A percentile compares a stretch with the other conserved stretches of the same genome.
Evolutionary conservation across 2,888 invertebrate genomes (phyloP).

Genomic region (Diarsia mendica): DNA sequence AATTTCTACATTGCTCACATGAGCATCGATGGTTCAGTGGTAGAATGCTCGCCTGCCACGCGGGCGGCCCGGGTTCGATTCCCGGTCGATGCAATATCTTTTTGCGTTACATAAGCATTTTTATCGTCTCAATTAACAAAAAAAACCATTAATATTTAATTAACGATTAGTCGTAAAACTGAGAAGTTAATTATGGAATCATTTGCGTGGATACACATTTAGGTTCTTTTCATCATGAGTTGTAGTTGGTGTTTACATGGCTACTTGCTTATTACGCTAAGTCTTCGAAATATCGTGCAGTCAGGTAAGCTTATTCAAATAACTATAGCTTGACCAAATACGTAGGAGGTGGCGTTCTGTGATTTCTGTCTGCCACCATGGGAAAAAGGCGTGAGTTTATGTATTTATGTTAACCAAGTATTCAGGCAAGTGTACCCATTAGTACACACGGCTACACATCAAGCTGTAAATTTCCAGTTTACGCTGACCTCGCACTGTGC

Average conservation of each 20-base stretch:
- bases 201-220: background rate
- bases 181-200: constrained; percentile 8
- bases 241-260: background rate
- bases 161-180: constrained; percentile 31
- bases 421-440: too few species aligned
- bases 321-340: background rate
- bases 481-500: too few species aligned
- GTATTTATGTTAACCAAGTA: too few species aligned
- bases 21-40: constrained; percentile 91
- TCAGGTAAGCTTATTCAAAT: constrained; percentile 34
- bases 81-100: constrained; percentile 85
- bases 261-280: constrained; percentile 18
- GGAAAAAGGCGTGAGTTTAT: too few species aligned
- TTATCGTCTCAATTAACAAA: constrained; percentile 25
- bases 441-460: too few species aligned
- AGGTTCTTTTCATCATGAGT: constrained; percentile 27
- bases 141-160: background rate
- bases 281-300: constrained; percentile 13
- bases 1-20: fast-evolving
- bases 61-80: constrained; percentile 89
- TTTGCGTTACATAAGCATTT: constrained; percentile 26
- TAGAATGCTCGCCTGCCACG: constrained; percentile 91
- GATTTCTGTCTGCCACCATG: too few species aligned
- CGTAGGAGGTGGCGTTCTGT: too few species aligned
- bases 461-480: too few species aligned